Conservation (phyloP, 2,888 invertebrate genomes). For the Zaprionus obscuricornis region DNA sequence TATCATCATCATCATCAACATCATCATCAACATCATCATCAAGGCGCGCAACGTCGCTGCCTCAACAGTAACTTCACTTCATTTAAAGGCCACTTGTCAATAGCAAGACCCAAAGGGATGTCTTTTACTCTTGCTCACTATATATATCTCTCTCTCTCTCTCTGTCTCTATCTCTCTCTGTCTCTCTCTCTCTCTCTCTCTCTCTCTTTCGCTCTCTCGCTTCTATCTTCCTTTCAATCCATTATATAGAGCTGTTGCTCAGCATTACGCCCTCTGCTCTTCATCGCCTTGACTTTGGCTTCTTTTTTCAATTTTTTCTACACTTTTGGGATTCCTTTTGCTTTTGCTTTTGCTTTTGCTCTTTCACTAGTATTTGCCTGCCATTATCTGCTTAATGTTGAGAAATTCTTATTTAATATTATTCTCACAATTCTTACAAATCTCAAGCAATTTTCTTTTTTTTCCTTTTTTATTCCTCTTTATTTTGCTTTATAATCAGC, state of each 20-base stretch:
- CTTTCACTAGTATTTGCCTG: constrained; percentile 33
- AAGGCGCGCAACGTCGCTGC: constrained; percentile 4
- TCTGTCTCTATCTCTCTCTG: no score
- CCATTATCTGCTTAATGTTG: constrained; percentile 34
- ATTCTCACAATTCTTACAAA: constrained; percentile 11
- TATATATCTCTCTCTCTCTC: no score
- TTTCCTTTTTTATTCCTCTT: no score
- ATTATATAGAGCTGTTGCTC: constrained; percentile 39
- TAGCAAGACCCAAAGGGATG: no score
- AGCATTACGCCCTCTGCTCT: constrained; percentile 1
- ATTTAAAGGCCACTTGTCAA: constrained; percentile 75
- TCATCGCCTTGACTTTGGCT: neutral
- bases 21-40: constrained; percentile 15
- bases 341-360: no score
- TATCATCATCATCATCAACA: constrained; percentile 15
- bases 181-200: no score
- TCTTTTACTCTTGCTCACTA: no score
- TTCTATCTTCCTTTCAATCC: neutral
- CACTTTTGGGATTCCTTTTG: constrained; percentile 41
- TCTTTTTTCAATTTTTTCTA: constrained; percentile 15
- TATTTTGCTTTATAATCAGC: no score
- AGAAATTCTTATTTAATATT: constrained; percentile 46
- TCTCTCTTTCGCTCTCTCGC: no score
- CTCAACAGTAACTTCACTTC: constrained; percentile 48
- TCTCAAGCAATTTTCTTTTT: neutral